These are phyloP conservation scores for Emberiza fucata DNA, from an alignment of 2,113 vertebrate genomes.

Conservation along the genomic window DNA sequence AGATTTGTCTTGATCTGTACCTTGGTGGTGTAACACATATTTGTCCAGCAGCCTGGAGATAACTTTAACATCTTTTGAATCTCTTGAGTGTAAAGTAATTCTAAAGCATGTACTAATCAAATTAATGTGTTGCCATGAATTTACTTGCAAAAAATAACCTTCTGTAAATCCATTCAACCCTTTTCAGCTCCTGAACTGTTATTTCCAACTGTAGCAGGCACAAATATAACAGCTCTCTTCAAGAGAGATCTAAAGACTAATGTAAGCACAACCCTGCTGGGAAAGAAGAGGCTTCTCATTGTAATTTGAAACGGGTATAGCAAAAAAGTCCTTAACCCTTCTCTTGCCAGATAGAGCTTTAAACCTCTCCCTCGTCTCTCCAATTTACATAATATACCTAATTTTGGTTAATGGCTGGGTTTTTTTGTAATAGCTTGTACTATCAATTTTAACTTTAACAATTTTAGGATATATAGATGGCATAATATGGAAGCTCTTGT, in stretches of 20 bases:
- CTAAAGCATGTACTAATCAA: slow-evolving; percentile 72
- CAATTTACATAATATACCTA: slow-evolving; percentile 24
- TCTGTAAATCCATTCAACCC: slow-evolving; percentile 76
- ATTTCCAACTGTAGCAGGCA: slow-evolving; percentile 88
- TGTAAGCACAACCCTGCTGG: slow-evolving; percentile 89
- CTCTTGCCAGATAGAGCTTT: slow-evolving; percentile 68
- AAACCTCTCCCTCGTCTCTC: neutral
- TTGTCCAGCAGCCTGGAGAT: slow-evolving; percentile 75
- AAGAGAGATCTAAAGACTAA: slow-evolving; percentile 89
- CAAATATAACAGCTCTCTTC: slow-evolving; percentile 85
- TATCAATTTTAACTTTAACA: neutral
- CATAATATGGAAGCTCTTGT: neutral
- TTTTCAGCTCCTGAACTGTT: slow-evolving; percentile 78
- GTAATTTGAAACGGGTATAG: slow-evolving; percentile 94
- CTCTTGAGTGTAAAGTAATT: slow-evolving; percentile 74
- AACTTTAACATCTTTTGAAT: slow-evolving; percentile 76
- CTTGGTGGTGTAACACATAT: slow-evolving; percentile 71
- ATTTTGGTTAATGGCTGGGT: neutral
- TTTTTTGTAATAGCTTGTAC: neutral
- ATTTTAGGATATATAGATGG: neutral
- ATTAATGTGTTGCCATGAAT: slow-evolving; percentile 75
- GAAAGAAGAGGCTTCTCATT: slow-evolving; percentile 98
- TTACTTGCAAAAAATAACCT: slow-evolving; percentile 69
- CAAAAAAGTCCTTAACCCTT: slow-evolving; percentile 82
- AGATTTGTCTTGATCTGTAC: slow-evolving; percentile 76